Evolutionary conservation across 2,888 invertebrate genomes (phyloP).

Genomic region (Darwinula stevensoni): DNA sequence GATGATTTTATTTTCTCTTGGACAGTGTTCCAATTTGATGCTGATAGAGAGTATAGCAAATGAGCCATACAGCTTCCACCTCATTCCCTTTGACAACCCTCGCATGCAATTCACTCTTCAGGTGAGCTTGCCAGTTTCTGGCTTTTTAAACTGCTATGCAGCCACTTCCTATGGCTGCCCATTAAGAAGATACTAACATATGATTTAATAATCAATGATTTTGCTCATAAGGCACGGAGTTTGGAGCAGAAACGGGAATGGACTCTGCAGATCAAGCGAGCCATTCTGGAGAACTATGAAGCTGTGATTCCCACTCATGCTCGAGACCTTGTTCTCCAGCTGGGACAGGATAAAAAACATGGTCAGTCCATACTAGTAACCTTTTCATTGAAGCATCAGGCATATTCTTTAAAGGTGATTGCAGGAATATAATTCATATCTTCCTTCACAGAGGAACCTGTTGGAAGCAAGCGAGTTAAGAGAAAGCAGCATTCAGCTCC

Average conservation of each 20-base stretch:
- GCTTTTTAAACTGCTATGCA: constrained; percentile 7
- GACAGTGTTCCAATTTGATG: constrained; percentile 91
- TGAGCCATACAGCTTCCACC: constrained; percentile 80
- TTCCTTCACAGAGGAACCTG: no score
- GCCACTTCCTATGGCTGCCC: no score
- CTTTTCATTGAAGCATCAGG: no score
- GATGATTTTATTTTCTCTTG: no score
- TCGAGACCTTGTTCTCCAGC: constrained; percentile 60
- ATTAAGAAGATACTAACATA: no score
- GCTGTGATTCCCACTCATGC: constrained; percentile 83
- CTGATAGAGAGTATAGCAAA: constrained; percentile 78
- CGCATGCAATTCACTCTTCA: constrained; percentile 62
- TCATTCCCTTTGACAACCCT: constrained; percentile 85
- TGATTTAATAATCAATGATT: no score
- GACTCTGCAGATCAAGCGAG: constrained; percentile 46
- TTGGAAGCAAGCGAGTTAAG: no score
- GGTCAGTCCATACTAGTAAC: no score
- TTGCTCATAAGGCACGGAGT: constrained; percentile 31
- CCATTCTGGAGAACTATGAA: constrained; percentile 74
- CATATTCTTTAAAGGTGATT: no score
- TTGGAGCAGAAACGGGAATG: constrained; percentile 59
- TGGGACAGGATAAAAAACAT: constrained; percentile 47
- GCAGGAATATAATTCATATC: no score
- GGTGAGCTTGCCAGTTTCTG: no score
- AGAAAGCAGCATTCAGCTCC: no score